Evolutionary conservation across 2,888 invertebrate species (phyloP).

Genomic region (Eremobia ochroleuca): DNA sequence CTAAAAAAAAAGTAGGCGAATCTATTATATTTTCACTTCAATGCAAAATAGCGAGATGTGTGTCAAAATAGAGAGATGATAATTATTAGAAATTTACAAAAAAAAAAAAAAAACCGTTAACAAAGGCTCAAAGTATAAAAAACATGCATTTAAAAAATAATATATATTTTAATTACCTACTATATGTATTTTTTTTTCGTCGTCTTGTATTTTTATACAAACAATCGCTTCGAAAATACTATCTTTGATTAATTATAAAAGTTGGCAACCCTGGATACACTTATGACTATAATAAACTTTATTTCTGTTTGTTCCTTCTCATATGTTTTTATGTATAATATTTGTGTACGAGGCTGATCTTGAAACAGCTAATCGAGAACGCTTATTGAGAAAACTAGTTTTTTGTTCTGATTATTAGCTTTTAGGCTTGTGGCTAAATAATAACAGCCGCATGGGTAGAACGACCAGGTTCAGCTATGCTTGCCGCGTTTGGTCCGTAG

Average conservation of each 20-base stretch:
- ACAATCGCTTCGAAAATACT: background rate
- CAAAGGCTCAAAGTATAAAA: no score
- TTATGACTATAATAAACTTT: slow-evolving; percentile 64
- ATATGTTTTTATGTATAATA: slow-evolving; percentile 46
- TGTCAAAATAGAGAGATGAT: no score
- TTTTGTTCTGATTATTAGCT: background rate
- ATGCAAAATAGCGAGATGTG: no score
- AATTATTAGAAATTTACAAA: no score
- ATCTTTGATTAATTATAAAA: background rate
- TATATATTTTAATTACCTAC: no score
- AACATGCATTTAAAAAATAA: no score
- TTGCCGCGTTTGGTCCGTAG: background rate
- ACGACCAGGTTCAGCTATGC: background rate
- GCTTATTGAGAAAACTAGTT: background rate
- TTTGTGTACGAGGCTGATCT: slow-evolving; percentile 22
- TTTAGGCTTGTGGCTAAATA: background rate
- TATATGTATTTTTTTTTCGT: no score
- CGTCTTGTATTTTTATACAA: no score
- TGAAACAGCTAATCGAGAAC: slow-evolving; percentile 4
- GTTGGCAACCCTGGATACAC: slow-evolving; percentile 36
- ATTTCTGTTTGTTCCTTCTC: slow-evolving; percentile 55
- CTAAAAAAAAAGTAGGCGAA: no score
- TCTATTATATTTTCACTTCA: no score
- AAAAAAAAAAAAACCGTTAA: no score
- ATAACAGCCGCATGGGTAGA: background rate